Base-by-base conservation (phyloP, 1,140 invertebrate species). In the Drosophila sulfurigaster region DNA sequence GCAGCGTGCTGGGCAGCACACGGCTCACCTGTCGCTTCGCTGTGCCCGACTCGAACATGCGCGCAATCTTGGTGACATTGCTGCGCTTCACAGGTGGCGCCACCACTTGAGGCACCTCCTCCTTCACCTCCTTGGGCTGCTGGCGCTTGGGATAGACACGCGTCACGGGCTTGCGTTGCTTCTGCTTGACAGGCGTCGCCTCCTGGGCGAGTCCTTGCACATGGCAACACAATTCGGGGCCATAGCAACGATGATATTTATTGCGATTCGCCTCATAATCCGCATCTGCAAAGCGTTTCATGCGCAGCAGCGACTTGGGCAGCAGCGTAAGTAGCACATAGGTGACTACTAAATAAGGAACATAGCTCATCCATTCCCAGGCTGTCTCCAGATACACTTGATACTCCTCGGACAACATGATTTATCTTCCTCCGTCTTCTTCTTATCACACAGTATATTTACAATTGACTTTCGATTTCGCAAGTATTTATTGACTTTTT, bases 1-100 rank as follows among this genome's bases (percentile, higher is more conserved):
- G 88, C n/a, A 86, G 54, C 8, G 58, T 72, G 0, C 79, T 45
- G 13, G 89, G 69, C 5, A 76, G 25, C 6, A 92, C 91, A 1
- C 91, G 76, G 58, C 59, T 92, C 48, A 92, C 81, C 68, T 82
- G 78, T 5, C 70, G 81, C 49, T 7, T 49, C 3, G 78, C 60
- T 30, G 8, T 52, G 43, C 83, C 88, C 30, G 81, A 72, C 67
- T 92, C 91, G 25, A 92, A 92, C 91, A 92, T 92, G 45, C 82
- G 67, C 1, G 91, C 91, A 10, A 92, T 92, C 62, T 92, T 86
- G 41, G 91, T 92, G 7, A 92, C 91, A 75, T 92, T 82, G 48
- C 76, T 92, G 20, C 83, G 68, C 59, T 82, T 89, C 3, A 85
- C 63, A 0, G 77, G 67, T 5, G 68, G 49, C n/a, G 13, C 51